Conservation (phyloP, 2,797 vertebrate species). For the Pseudocheirus occidentalis region DNA sequence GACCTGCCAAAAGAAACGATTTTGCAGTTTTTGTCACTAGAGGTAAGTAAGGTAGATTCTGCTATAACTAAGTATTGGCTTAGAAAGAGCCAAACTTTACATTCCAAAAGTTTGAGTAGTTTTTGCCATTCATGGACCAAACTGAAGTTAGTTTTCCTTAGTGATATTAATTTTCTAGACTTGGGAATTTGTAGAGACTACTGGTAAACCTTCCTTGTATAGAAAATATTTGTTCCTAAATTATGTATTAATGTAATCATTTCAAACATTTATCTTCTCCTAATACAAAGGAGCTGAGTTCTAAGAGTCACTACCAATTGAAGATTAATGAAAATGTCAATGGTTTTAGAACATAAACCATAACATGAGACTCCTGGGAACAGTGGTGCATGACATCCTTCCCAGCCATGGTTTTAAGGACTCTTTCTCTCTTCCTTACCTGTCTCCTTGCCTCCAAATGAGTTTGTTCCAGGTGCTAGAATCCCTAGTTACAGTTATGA, state of each 20-base stretch:
- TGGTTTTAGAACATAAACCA: not conserved
- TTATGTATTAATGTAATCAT: constrained; percentile 13
- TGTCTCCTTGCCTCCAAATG: not conserved
- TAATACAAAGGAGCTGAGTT: not conserved
- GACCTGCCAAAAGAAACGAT: constrained; percentile 96
- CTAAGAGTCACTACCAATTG: not conserved
- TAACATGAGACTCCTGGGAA: not conserved
- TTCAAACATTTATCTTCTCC: not conserved
- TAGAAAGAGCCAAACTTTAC: constrained; percentile 3
- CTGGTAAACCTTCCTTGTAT: constrained; percentile 31
- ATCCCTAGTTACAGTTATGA: not conserved
- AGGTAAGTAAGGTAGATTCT: constrained; percentile 86
- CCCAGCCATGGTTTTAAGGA: not conserved
- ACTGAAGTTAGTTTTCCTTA: constrained; percentile 26
- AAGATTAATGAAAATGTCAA: not conserved
- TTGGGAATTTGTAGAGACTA: constrained; percentile 39
- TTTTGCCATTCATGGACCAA: constrained; percentile 35
- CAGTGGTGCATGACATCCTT: not conserved
- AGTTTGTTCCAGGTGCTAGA: not conserved
- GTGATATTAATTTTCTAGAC: not conserved
- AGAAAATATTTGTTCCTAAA: constrained; percentile 1
- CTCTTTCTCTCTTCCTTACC: not conserved
- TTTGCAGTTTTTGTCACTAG: constrained; percentile 94
- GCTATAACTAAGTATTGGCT: not conserved
- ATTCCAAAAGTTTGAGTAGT: constrained; percentile 10